A percentile compares a stretch with the other conserved stretches of the same genome.
Conservation (phyloP, 1,140 invertebrate genomes). For the Macrosteles quadrilineatus region DNA sequence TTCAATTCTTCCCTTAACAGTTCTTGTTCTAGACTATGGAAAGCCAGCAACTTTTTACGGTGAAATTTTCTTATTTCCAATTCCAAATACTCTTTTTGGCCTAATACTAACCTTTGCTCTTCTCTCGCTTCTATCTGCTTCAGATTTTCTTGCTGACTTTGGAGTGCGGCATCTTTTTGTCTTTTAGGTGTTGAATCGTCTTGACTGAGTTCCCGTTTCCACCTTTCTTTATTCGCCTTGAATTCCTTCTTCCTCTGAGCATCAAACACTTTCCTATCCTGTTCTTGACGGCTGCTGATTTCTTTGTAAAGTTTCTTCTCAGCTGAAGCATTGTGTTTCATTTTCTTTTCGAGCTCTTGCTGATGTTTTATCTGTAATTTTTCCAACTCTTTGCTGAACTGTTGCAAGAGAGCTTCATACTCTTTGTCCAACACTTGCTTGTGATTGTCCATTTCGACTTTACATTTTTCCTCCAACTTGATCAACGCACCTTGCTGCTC, state of each 20-base stretch:
- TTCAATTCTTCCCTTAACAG: conserved; percentile 90
- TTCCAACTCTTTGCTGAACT: conserved; percentile 91
- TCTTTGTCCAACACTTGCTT: conserved; percentile 95
- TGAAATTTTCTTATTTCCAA: conserved; percentile 91
- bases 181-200: conserved; percentile 91
- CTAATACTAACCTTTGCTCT: conserved; percentile 80
- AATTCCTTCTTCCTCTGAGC: conserved; percentile 96
- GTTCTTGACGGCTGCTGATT: conserved; percentile 85
- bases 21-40: conserved; percentile 89
- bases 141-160: conserved; percentile 88
- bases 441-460: conserved; percentile 95
- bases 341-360: conserved; percentile 86
- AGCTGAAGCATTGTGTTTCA: conserved; percentile 82
- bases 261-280: conserved; percentile 86
- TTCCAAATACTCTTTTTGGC: conserved; percentile 90
- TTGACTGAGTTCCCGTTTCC: conserved; percentile 90
- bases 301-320: conserved; percentile 96
- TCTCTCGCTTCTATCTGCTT: conserved; percentile 90
- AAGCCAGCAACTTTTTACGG: conserved; percentile 83
- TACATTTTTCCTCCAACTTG: conserved; percentile 90
- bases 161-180: conserved; percentile 76
- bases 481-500: conserved; percentile 94
- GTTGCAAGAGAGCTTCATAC: conserved; percentile 88
- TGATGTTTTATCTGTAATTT: conserved; percentile 85
- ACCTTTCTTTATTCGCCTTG: conserved; percentile 95